Base-by-base conservation (phyloP, 2,797 vertebrate species). In the Potorous gilbertii region DNA sequence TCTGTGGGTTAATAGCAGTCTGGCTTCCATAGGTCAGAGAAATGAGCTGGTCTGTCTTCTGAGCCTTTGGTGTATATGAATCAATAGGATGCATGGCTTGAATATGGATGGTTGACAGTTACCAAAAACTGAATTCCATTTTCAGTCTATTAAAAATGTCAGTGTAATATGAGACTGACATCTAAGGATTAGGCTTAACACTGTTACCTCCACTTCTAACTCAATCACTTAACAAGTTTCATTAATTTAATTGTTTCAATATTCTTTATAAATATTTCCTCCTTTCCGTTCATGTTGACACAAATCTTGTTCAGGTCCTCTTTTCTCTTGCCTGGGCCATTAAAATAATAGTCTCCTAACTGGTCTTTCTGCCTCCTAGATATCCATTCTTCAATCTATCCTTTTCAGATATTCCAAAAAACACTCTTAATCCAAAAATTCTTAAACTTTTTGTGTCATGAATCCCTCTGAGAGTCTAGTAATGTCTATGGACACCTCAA, bases 111-210 rank as follows among this genome's bases (percentile, higher is more conserved):
- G 91, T 6, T 92, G 91, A 56, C 90, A 10, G 52, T 54, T 90
- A 95, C 55, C 91, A 91, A 96, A 91, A 93, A 50, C 54, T 87
- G n/a, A 91, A 90, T 90, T 93, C 46, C 93, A 55, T 40, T 93
- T 92, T 89, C 62, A 40, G 34, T 74, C 34, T 74, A 74, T 74
- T 74, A 74, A 74, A 40, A 74, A 74, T n/a, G 34, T 74, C n/a
- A 74, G 62, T 74, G 62, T 74, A n/a, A n/a, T 74, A 16, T 74
- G 62, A 74, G 5, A 16, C 34, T 66, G 5, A 74, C 16, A 40
- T n/a, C 5, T 18, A 66, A 34, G 16, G 62, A n/a, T 66, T 66
- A 62, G 34, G 34, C 62, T 66, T 34, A n/a, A 66, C 31, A 14
- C 34, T 66, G 31, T 11, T 31, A 31, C 57, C 11, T 59, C 29